These are phyloP conservation scores for Leptocoma aspasia DNA, from an alignment of 2,113 vertebrate genomes.

Conservation along the genomic window DNA sequence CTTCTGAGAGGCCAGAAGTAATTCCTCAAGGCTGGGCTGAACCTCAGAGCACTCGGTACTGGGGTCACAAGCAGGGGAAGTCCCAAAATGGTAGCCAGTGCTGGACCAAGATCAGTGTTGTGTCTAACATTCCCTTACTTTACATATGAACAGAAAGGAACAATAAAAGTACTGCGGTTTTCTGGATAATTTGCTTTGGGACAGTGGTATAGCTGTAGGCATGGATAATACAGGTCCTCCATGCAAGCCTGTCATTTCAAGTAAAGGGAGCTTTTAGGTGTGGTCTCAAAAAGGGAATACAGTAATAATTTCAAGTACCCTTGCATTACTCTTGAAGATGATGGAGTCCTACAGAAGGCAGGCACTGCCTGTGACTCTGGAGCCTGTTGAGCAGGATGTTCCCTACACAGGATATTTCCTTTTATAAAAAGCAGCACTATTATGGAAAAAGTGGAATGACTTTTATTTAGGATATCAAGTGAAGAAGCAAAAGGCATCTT, in stretches of 20 bases:
- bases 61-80: background rate
- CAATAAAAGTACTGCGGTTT: background rate
- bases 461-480: background rate
- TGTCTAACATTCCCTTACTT: background rate
- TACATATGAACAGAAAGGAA: background rate
- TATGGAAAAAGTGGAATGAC: background rate
- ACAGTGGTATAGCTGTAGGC: background rate
- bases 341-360: background rate
- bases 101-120: background rate
- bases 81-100: background rate
- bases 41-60: background rate
- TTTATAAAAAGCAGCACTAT: background rate
- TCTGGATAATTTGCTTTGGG: background rate
- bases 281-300: background rate
- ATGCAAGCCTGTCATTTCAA: background rate
- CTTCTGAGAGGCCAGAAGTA: background rate
- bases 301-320: background rate
- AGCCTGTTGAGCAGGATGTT: background rate
- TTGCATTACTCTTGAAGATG: background rate
- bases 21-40: background rate
- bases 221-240: background rate
- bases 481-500: background rate
- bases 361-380: background rate
- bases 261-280: background rate
- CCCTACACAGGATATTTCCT: background rate